Evolutionary conservation across 2,888 invertebrate genomes (phyloP).

Genomic region (Dynastes tityus): DNA sequence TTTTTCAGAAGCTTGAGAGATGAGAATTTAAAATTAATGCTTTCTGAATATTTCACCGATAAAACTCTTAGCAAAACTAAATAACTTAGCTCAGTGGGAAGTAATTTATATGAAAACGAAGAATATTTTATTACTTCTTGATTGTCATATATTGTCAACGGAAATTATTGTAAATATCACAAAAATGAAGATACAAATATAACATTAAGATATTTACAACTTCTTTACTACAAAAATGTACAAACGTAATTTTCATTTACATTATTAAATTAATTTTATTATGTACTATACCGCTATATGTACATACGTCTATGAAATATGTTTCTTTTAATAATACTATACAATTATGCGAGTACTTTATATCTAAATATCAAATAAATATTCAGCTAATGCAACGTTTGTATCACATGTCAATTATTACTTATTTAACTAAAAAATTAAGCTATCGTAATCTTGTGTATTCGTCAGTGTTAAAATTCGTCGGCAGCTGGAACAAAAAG

Average conservation of each 20-base stretch:
- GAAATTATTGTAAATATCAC: background rate
- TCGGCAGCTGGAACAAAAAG: conserved; percentile 46
- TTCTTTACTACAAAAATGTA: conserved; percentile 9
- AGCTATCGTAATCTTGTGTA: conserved; percentile 35
- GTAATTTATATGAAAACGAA: no score
- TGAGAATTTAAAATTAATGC: no score
- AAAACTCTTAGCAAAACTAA: no score
- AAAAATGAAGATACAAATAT: background rate
- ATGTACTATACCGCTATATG: background rate
- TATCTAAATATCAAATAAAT: conserved; percentile 31
- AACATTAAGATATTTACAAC: conserved; percentile 7
- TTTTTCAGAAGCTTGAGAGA: no score
- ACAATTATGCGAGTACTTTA: conserved; percentile 17
- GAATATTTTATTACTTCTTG: no score
- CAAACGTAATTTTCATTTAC: background rate
- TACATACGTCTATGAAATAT: background rate
- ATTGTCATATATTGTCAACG: background rate
- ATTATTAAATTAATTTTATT: background rate
- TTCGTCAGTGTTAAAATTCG: conserved; percentile 46
- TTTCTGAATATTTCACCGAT: no score
- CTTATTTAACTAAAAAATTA: conserved; percentile 14
- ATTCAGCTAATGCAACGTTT: conserved; percentile 1
- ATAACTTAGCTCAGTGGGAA: no score
- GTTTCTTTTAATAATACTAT: conserved; percentile 14
- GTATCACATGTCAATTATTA: conserved; percentile 31